Evolutionary conservation across 1,140 invertebrate genomes (phyloP).

Genomic region (Bombus pyrosoma): DNA sequence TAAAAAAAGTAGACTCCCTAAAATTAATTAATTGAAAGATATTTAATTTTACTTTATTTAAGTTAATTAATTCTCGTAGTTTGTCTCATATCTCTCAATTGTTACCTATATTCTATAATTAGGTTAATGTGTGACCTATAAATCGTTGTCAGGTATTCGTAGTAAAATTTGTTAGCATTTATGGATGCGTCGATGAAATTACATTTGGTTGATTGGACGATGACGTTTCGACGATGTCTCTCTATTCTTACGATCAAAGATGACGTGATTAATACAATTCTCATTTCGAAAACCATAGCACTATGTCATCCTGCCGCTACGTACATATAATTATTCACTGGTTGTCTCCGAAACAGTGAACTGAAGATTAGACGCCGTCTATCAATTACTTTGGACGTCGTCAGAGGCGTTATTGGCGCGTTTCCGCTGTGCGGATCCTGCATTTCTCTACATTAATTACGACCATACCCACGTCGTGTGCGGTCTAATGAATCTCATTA

Average conservation of each 20-base stretch:
- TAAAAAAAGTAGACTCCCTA: too few species aligned
- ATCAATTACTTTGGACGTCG: conserved; percentile 58
- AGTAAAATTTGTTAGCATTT: neutral
- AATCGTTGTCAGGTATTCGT: neutral
- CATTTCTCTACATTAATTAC: conserved; percentile 47
- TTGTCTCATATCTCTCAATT: too few species aligned
- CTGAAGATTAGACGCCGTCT: conserved; percentile 62
- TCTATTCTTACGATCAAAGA: neutral
- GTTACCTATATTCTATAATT: neutral
- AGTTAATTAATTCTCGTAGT: neutral
- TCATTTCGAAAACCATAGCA: conserved; percentile 34
- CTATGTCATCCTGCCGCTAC: conserved; percentile 45
- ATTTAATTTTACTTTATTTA: neutral
- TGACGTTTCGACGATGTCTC: too few species aligned
- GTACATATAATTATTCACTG: conserved; percentile 66
- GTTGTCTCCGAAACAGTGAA: conserved; percentile 48
- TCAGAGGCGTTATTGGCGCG: conserved; percentile 12
- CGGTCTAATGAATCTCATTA: conserved; percentile 34
- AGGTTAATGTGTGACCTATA: neutral
- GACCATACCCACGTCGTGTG: neutral
- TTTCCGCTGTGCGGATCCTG: conserved; percentile 12
- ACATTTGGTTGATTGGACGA: neutral
- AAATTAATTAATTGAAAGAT: neutral
- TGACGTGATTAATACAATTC: conserved; percentile 35
- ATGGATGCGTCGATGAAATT: neutral